Base-by-base conservation (phyloP, 2,113 vertebrate species). In the Propithecus coquereli region DNA sequence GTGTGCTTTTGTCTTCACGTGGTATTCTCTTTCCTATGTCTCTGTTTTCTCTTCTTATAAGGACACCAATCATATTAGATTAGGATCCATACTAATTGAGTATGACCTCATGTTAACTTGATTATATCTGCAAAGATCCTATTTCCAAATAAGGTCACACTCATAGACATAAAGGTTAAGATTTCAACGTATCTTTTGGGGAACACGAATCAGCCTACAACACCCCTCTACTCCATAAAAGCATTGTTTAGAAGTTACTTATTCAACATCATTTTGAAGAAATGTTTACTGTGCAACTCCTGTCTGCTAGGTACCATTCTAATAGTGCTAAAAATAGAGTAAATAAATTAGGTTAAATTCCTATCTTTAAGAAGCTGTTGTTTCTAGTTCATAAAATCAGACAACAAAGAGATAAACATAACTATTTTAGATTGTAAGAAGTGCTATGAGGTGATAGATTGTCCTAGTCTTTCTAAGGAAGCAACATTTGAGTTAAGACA, bases 221-320 rank as follows among this genome's bases (percentile, higher is more conserved):
- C 25, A 73, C 34, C 7, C 8, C 4, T 87, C 27, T 47, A 59
- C 25, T 54, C 2, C 20, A 63, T 47, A 66, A 73, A 79, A 65
- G 11, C 65, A 52, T 2, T 84, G 18, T 52, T 86, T 66, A 73
- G 27, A 96, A 92, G 20, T 86, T 92, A 74, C 43, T 79, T 63
- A 43, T 22, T 86, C n/a, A 91, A 76, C 27, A 81, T 20, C 76
- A 79, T 79, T 43, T 96, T 96, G 47, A 81, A 93, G 23, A 93
- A 87, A 80, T 68, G 25, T 68, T 87, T 82, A 68, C 3, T 76
- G 25, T 90, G 16, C 27, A 86, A 63, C 16, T 90, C 32, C 59
- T 30, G 40, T 66, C 77, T 30, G 4, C 43, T 59, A 70, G 20
- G 37, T 11, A 81, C 30, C 20, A 63, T 83, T 90, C 63, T 92